Base-by-base conservation (phyloP, 30 jellyfish, hydroid and myxozoan species). In the Rhopilema esculentum region DNA sequence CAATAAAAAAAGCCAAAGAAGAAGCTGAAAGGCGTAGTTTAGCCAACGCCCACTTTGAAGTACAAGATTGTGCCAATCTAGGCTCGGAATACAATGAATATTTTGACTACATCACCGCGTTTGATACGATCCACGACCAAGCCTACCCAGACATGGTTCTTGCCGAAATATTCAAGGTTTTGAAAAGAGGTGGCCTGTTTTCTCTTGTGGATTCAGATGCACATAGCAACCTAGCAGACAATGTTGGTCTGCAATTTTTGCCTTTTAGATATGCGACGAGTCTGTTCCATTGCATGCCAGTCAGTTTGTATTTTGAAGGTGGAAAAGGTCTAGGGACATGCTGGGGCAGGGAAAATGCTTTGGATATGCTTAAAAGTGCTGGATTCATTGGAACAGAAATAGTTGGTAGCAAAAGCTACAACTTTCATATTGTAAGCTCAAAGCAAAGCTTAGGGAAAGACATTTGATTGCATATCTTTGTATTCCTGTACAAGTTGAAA, bases 311-410 rank as follows among this genome's bases (percentile, higher is more conserved):
- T 73, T 73, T 75, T 48, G 82, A 85, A 33, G 88, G 69, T 62
- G 93, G 93, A 49, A 76, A 76, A 49, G 93, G 93, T 30, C 82
- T 85, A 4, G 93, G 93, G 66, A 75, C 93, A 17, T 75, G 88
- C 70, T 85, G 93, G 93, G 93, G 93, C 52, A 76, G 33, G 26
- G 93, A 85, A 62, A 78, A 67, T 27, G 91, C 91, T 4, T 27
- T 49, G 49, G 64, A 83, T 49, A 83, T 83, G 91, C 73, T 83
- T 1, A 53, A 69, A 24, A 53, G 72, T 19, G 85, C 91, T 16
- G 91, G 91, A 8, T 83, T 83, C 57, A 16, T 32, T 19, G 73
- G 27, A 8, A 32, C 52, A 33, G 73, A 83, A 20, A 50, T 67
- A 1, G 48, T 83, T 25, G 79, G 79, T n/a, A 78, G 79, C 0